Conservation (phyloP, 2,797 vertebrate genomes). For the Octomys mimax region DNA sequence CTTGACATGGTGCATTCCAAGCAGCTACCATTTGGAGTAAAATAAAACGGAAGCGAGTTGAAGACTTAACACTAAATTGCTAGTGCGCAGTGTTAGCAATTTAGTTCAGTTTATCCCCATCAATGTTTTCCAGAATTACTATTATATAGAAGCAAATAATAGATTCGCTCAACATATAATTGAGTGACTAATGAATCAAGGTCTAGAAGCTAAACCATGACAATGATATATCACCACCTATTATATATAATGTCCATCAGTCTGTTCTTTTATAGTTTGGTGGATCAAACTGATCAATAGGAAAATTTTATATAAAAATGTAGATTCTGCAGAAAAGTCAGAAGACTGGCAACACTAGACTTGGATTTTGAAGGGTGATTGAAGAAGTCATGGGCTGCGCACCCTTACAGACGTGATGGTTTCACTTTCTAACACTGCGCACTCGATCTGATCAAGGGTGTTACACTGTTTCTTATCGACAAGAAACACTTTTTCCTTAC, state of each 20-base stretch:
- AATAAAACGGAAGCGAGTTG: neutral
- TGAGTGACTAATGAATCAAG: neutral
- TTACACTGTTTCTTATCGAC: no score
- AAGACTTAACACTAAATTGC: neutral
- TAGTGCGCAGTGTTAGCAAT: no score
- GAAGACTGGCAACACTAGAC: neutral
- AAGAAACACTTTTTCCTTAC: neutral
- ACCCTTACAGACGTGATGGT: accelerated
- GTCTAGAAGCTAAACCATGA: neutral
- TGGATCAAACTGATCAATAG: neutral
- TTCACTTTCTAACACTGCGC: accelerated
- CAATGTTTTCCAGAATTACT: neutral
- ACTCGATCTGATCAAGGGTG: accelerated
- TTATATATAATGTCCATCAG: neutral
- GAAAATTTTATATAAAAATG: neutral
- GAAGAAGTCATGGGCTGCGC: neutral
- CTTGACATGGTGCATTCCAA: constrained; percentile 31
- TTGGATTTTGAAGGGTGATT: neutral
- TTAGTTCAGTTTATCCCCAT: neutral
- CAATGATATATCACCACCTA: neutral
- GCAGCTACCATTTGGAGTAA: neutral
- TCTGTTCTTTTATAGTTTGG: neutral
- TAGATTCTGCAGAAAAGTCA: constrained; percentile 10
- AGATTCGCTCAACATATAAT: neutral
- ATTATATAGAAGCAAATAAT: neutral